Evolutionary conservation across 2,888 invertebrate species (phyloP).

Genomic region (Sarcophaga carnaria): DNA sequence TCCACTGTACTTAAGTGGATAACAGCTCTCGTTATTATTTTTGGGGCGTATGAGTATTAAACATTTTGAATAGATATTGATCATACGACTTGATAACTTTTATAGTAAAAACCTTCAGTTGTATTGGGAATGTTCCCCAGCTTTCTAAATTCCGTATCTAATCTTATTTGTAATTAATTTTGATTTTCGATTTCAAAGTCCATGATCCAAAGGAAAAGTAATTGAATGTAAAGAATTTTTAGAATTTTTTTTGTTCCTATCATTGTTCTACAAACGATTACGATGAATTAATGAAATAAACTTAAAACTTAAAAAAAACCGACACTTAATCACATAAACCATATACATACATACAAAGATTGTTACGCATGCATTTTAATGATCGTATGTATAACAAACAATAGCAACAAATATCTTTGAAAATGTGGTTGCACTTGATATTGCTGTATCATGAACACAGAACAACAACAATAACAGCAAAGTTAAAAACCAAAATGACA

Average conservation of each 20-base stretch:
- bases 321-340: neutral
- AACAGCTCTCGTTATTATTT: too few relatives aligned
- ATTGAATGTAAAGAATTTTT: too few relatives aligned
- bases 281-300: conserved; percentile 14
- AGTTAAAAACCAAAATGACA: conserved; percentile 65
- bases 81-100: too few relatives aligned
- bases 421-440: conserved; percentile 80
- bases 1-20: too few relatives aligned
- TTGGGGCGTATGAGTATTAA: too few relatives aligned
- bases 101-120: too few relatives aligned
- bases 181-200: neutral
- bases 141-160: neutral
- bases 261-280: conserved; percentile 41
- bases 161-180: too few relatives aligned
- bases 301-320: conserved; percentile 4
- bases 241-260: too few relatives aligned
- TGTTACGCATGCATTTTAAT: conserved; percentile 59
- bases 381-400: conserved; percentile 42
- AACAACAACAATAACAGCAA: conserved; percentile 52
- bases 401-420: conserved; percentile 72
- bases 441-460: conserved; percentile 65
- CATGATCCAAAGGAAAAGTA: neutral
- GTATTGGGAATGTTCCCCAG: too few relatives aligned
- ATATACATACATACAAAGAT: conserved; percentile 22
- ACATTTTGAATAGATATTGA: too few relatives aligned